These are phyloP conservation scores for Simalia tracyae DNA, from an alignment of 2,797 vertebrate species.

Conservation along the genomic window DNA sequence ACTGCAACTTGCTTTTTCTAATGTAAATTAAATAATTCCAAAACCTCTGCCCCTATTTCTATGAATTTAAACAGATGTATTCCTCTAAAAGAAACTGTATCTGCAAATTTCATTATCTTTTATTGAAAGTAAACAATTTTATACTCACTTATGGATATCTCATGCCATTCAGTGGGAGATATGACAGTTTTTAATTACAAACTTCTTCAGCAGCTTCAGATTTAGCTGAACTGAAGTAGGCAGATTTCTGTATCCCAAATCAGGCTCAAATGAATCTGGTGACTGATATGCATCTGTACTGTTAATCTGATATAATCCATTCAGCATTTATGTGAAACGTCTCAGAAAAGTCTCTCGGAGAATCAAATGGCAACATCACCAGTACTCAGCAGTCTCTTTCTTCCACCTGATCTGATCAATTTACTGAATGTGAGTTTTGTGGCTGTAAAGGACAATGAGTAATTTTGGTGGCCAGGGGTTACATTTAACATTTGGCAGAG, in stretches of 20 bases:
- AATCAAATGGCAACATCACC: background rate
- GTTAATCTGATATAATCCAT: background rate
- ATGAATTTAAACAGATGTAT: background rate
- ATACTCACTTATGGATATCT: background rate
- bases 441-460: background rate
- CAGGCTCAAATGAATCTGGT: background rate
- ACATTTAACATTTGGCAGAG: background rate
- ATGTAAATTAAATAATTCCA: background rate
- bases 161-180: background rate
- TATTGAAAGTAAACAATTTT: background rate
- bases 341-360: background rate
- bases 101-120: background rate
- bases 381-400: background rate
- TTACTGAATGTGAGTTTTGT: background rate
- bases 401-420: background rate
- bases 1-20: background rate
- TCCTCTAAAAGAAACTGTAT: background rate
- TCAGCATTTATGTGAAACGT: background rate
- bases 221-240: background rate
- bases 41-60: background rate
- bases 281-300: background rate
- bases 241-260: background rate
- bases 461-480: background rate
- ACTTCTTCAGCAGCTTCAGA: background rate
- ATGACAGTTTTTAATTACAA: background rate